Conservation (phyloP, 2,113 vertebrate genomes). For the Lasiurus cinereus region DNA sequence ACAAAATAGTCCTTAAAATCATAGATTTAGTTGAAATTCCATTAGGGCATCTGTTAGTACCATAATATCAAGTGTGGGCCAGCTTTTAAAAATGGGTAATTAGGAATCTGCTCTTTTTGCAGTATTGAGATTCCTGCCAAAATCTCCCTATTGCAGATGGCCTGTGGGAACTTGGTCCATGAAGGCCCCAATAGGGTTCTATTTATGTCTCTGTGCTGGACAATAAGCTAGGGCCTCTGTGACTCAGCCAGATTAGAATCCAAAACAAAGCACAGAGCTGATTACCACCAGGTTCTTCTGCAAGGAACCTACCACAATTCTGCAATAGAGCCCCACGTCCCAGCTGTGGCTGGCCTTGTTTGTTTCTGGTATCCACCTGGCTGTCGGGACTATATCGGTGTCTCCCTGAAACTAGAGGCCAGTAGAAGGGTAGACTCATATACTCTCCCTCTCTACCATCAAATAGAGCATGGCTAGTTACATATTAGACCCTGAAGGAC, state of each 20-base stretch:
- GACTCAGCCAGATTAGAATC: slow-evolving; percentile 11
- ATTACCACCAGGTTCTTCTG: not conserved
- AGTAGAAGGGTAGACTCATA: not conserved
- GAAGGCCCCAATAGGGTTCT: not conserved
- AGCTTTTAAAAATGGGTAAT: slow-evolving; percentile 59
- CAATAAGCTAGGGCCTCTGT: not conserved
- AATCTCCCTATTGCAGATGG: slow-evolving; percentile 16
- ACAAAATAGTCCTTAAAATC: slow-evolving; percentile 22
- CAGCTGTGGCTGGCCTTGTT: not conserved
- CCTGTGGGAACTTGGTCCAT: not conserved
- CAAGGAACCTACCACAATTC: not conserved
- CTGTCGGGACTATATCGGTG: not conserved
- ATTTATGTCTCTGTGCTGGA: not conserved
- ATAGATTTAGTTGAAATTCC: slow-evolving; percentile 32
- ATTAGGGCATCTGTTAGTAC: not conserved
- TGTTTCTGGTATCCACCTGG: not conserved
- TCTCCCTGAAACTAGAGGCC: not conserved
- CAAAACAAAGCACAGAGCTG: slow-evolving; percentile 4
- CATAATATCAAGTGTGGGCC: slow-evolving; percentile 7
- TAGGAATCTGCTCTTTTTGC: slow-evolving; percentile 44
- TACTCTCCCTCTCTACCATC: not conserved
- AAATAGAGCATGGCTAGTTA: not conserved
- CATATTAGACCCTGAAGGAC: not conserved
- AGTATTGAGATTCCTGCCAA: not conserved
- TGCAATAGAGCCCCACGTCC: not conserved